phyloP scores from a whole-genome alignment of 2,888 invertebrate genomes.

The Meandrusa payeni region DNA sequence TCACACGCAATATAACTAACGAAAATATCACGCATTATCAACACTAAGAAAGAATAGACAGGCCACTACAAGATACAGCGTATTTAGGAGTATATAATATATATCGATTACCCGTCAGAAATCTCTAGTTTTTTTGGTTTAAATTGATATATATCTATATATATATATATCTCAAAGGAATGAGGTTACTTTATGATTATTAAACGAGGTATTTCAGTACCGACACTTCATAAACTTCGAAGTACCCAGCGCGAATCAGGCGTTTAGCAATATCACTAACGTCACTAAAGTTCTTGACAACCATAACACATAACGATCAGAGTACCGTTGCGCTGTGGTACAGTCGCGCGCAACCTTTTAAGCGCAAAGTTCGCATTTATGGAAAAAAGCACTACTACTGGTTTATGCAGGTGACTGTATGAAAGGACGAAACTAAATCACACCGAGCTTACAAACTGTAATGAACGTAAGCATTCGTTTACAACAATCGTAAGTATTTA shows the following conservation, averaged over 20 bases:
- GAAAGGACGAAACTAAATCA: slow-evolving; percentile 5
- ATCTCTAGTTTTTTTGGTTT: too few species aligned
- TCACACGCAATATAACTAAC: too few species aligned
- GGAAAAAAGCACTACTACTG: neutral
- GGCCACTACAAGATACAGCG: too few species aligned
- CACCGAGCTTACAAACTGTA: neutral
- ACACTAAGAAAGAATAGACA: too few species aligned
- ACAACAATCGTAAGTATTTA: neutral
- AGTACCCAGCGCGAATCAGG: neutral
- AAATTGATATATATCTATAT: too few species aligned
- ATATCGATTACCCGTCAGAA: too few species aligned
- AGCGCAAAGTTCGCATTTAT: neutral
- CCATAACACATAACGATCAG: neutral
- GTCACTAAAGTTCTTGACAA: neutral
- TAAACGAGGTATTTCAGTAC: too few species aligned
- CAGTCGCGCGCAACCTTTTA: neutral
- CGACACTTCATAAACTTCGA: too few species aligned
- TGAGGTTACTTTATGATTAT: too few species aligned
- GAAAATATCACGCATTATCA: too few species aligned
- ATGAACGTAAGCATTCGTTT: slow-evolving; percentile 8
- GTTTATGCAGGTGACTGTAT: slow-evolving; percentile 3
- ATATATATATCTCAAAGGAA: too few species aligned
- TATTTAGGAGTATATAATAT: too few species aligned
- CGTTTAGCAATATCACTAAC: neutral
- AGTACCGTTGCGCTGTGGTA: neutral